A percentile compares a stretch with the other conserved stretches of the same genome.
Conservation (phyloP, 2,113 vertebrate species). For the Zapus hudsonius region DNA sequence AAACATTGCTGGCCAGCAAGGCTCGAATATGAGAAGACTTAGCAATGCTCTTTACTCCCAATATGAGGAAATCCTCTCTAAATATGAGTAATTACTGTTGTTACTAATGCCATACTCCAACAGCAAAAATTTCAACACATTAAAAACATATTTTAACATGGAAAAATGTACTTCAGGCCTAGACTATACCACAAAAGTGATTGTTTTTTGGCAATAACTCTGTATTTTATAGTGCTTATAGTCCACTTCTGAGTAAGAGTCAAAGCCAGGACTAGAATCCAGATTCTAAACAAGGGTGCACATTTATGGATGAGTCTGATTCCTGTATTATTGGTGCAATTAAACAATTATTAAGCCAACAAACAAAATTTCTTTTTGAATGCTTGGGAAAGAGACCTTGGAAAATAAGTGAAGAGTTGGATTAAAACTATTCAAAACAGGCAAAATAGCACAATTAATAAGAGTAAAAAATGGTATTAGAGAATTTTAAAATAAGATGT, state of each 20-base stretch:
- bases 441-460: background rate
- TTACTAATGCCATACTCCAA: background rate
- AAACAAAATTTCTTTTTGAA: constrained; percentile 6
- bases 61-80: background rate
- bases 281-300: constrained; percentile 7
- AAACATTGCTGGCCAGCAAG: background rate
- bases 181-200: background rate
- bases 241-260: background rate
- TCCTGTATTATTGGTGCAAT: background rate
- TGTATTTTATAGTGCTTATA: background rate
- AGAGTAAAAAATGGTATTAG: background rate
- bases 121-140: background rate
- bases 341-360: constrained; percentile 23
- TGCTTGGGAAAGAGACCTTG: background rate
- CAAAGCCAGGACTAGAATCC: constrained; percentile 1
- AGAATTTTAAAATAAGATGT: background rate
- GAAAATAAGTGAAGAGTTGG: background rate
- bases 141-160: background rate
- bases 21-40: background rate
- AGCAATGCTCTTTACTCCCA: background rate
- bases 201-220: background rate
- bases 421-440: background rate
- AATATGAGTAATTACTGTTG: background rate
- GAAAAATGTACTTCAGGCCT: background rate
- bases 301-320: background rate